phyloP scores from a whole-genome alignment of 1,140 invertebrate genomes.

The Drosophila simulans region DNA sequence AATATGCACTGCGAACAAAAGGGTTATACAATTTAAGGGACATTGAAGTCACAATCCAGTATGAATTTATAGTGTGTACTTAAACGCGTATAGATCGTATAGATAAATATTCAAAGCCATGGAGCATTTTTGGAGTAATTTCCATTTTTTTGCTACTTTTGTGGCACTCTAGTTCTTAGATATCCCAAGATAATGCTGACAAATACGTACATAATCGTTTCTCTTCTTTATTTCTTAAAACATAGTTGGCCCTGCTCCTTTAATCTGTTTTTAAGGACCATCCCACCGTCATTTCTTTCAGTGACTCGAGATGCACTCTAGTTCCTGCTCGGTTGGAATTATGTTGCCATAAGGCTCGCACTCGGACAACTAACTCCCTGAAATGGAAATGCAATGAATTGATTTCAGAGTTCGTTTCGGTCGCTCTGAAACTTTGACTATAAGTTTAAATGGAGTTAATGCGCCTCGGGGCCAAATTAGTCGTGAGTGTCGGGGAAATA shows the following conservation, averaged over 20 bases:
- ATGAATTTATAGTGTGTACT: too few relatives aligned
- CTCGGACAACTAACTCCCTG: slow-evolving; percentile 25
- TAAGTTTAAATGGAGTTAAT: slow-evolving; percentile 59
- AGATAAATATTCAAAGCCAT: neutral
- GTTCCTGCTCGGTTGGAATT: slow-evolving; percentile 24
- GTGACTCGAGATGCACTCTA: slow-evolving; percentile 27
- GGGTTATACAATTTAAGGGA: too few relatives aligned
- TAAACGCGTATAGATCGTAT: too few relatives aligned
- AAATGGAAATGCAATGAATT: slow-evolving; percentile 61
- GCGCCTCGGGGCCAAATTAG: slow-evolving; percentile 56
- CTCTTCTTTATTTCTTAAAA: neutral
- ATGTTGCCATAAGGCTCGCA: slow-evolving; percentile 51
- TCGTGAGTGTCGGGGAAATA: slow-evolving; percentile 42
- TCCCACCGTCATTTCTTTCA: neutral
- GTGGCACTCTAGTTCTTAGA: too few relatives aligned
- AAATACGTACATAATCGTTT: too few relatives aligned
- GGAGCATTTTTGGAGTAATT: too few relatives aligned
- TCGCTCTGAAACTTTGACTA: slow-evolving; percentile 49
- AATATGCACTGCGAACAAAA: slow-evolving; percentile 15
- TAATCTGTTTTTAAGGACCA: neutral
- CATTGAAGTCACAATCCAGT: too few relatives aligned
- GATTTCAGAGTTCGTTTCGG: slow-evolving; percentile 40
- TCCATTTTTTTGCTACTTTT: too few relatives aligned
- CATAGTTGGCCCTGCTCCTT: neutral
- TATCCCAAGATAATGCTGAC: too few relatives aligned